A percentile compares a stretch with the other conserved stretches of the same genome.
Evolutionary conservation across 2,888 invertebrate genomes (phyloP).

Genomic region (Cephus runcator): DNA sequence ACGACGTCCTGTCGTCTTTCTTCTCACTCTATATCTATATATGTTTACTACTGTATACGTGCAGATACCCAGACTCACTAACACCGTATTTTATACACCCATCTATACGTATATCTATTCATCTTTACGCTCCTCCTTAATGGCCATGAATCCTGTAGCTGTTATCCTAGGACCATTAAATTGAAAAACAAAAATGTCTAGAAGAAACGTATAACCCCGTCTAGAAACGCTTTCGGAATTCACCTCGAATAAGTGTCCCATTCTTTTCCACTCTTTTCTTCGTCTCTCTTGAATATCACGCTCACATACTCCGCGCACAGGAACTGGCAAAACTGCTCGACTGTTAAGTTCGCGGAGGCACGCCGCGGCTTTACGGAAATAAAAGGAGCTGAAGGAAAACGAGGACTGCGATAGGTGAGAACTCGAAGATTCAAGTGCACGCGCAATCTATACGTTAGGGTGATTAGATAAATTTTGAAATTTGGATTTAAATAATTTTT

Average conservation of each 20-base stretch:
- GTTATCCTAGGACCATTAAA: background rate
- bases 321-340: background rate
- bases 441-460: background rate
- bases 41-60: background rate
- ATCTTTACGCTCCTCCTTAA: background rate
- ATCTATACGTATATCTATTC: too few species aligned
- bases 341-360: background rate
- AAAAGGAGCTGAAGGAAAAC: slow-evolving; percentile 11
- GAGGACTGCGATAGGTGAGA: slow-evolving; percentile 14
- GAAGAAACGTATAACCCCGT: background rate
- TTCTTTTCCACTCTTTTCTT: too few species aligned
- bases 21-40: background rate
- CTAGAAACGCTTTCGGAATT: background rate
- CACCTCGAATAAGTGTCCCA: too few species aligned
- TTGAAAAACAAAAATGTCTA: background rate
- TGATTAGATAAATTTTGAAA: background rate
- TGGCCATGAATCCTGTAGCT: background rate
- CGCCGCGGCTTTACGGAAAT: background rate
- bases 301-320: background rate
- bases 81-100: background rate
- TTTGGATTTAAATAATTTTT: background rate
- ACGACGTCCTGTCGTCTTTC: background rate
- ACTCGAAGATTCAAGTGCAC: background rate
- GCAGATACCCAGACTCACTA: background rate
- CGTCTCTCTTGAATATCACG: too few species aligned